Evolutionary conservation across 2,888 invertebrate species (phyloP).

Genomic region (Ferdinandea cuprea): DNA sequence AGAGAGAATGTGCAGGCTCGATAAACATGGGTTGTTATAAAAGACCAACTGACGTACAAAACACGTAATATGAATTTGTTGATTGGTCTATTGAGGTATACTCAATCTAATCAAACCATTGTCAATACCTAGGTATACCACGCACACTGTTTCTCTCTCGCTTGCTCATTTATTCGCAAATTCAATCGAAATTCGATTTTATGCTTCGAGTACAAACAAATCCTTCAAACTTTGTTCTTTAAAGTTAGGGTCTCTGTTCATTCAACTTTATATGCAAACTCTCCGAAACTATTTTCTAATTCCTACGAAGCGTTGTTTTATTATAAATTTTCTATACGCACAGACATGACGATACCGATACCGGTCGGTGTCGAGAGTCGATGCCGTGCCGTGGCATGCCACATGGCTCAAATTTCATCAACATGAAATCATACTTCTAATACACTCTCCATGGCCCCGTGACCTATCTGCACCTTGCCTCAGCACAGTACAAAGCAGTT

Average conservation of each 20-base stretch:
- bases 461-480: not conserved
- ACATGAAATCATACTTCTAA: conserved; percentile 50
- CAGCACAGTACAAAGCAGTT: conserved; percentile 1
- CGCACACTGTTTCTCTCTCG: no score
- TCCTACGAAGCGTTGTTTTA: conserved; percentile 10
- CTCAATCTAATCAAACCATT: no score
- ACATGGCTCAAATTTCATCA: conserved; percentile 25
- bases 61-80: no score
- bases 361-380: not conserved
- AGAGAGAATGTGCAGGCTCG: no score
- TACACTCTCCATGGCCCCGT: conserved; percentile 16
- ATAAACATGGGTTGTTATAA: no score
- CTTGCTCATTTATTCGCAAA: not conserved
- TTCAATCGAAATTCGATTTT: not conserved
- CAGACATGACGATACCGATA: not conserved
- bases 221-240: not conserved
- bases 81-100: no score
- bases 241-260: not conserved
- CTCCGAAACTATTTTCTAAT: not conserved
- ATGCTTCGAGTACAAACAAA: not conserved
- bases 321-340: conserved; percentile 25
- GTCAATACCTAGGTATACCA: no score
- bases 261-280: not conserved
- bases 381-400: not conserved
- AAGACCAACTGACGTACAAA: no score